A percentile compares a stretch with the other conserved stretches of the same genome.
These are phyloP conservation scores for Danio kyathit DNA, from an alignment of 2,797 vertebrate species.

Conservation along the genomic window DNA sequence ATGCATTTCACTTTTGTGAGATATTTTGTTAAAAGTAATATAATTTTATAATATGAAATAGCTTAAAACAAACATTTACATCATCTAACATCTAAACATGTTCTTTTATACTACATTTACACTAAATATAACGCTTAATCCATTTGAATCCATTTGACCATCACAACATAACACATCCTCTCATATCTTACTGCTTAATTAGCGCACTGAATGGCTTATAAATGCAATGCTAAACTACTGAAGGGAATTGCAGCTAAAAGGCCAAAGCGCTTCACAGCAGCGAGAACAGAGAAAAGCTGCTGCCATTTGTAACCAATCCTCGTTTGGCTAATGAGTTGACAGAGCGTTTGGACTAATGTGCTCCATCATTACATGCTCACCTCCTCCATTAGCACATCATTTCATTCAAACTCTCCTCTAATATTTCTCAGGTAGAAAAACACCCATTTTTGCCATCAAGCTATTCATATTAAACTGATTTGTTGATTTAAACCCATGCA, in stretches of 20 bases:
- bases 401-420: slow-evolving; percentile 12
- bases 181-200: neutral
- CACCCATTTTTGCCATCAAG: neutral
- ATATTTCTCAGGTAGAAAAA: slow-evolving; percentile 25
- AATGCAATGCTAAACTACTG: slow-evolving; percentile 2
- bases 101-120: neutral
- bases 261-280: neutral
- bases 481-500: no score
- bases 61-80: no score
- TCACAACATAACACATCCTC: neutral
- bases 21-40: no score
- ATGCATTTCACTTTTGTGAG: no score
- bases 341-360: slow-evolving; percentile 24
- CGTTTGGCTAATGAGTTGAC: slow-evolving; percentile 28
- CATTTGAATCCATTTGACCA: neutral
- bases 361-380: slow-evolving; percentile 6
- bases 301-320: slow-evolving; percentile 37
- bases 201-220: neutral
- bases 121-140: no score
- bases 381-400: slow-evolving; percentile 26
- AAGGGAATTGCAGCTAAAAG: neutral
- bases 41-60: no score
- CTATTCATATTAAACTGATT: no score
- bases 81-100: neutral
- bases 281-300: neutral